Conservation (phyloP, 2,888 invertebrate genomes). For the Drosophila anomelani region DNA sequence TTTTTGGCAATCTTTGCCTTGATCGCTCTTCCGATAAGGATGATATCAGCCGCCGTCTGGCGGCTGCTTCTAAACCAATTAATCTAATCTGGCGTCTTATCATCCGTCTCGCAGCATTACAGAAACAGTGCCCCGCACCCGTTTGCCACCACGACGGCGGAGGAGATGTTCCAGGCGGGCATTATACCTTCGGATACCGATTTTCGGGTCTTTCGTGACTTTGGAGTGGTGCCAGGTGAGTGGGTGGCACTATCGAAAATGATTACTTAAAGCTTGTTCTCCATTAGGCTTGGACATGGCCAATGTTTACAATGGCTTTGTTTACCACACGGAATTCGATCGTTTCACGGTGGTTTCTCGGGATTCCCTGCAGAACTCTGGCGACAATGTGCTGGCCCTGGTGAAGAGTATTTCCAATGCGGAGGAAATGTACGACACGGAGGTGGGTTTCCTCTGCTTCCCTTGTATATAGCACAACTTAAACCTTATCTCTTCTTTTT, state of each 20-base stretch:
- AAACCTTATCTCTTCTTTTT: background rate
- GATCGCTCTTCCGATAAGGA: conserved; percentile 19
- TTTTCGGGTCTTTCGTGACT: conserved; percentile 88
- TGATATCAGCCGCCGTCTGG: conserved; percentile 22
- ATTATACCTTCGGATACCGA: conserved; percentile 89
- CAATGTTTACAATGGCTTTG: conserved; percentile 88
- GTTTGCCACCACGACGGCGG: conserved; percentile 86
- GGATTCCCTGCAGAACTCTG: conserved; percentile 90
- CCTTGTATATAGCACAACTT: background rate
- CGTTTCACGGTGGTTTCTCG: conserved; percentile 86
- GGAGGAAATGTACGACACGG: conserved; percentile 74
- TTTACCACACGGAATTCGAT: conserved; percentile 92
- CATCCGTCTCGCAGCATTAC: conserved; percentile 82
- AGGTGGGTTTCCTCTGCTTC: conserved; percentile 55
- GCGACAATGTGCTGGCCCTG: conserved; percentile 89
- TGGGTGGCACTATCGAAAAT: accelerated
- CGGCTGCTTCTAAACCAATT: conserved; percentile 28
- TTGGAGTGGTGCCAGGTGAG: conserved; percentile 87
- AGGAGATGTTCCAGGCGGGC: conserved; percentile 88
- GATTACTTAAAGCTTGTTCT: background rate
- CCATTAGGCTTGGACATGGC: conserved; percentile 90
- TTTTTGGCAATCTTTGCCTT: conserved; percentile 16
- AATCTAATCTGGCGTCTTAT: conserved; percentile 39
- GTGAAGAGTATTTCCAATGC: conserved; percentile 85
- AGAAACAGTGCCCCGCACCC: conserved; percentile 86